These are phyloP conservation scores for Pseudolaguvia tuberculata DNA, from an alignment of 2,113 vertebrate genomes.

Conservation along the genomic window DNA sequence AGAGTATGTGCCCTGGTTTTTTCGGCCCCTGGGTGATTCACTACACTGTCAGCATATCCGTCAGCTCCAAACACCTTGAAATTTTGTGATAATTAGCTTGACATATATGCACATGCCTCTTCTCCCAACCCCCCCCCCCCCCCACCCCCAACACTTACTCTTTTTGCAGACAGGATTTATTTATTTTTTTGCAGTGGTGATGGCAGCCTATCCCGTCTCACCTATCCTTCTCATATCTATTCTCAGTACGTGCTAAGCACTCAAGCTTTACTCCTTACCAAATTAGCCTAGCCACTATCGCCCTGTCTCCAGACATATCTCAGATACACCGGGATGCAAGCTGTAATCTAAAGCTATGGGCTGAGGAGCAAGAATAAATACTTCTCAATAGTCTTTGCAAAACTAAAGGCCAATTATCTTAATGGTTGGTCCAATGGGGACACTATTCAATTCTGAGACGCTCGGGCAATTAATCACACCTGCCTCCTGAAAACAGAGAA, in stretches of 20 bases:
- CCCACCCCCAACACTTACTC: constrained; percentile 5
- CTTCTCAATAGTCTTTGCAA: constrained; percentile 31
- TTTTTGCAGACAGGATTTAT: constrained; percentile 17
- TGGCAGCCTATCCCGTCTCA: neutral
- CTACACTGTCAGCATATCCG: constrained; percentile 3
- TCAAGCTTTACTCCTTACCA: neutral
- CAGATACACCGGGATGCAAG: constrained; percentile 1
- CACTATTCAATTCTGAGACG: constrained; percentile 18
- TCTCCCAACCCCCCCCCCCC: too few relatives aligned
- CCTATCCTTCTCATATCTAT: neutral
- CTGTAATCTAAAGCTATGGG: constrained; percentile 43
- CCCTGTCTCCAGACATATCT: neutral
- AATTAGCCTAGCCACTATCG: constrained; percentile 4
- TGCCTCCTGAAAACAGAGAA: constrained; percentile 31
- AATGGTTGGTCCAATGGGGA: constrained; percentile 39
- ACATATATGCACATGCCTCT: constrained; percentile 5
- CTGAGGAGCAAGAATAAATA: constrained; percentile 43
- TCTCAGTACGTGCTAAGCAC: constrained; percentile 14
- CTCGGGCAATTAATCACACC: constrained; percentile 42
- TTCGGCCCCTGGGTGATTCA: constrained; percentile 5
- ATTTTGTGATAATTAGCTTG: constrained; percentile 31
- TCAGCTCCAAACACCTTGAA: constrained; percentile 25
- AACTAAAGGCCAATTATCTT: constrained; percentile 51
- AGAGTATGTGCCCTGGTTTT: neutral
- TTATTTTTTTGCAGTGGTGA: constrained; percentile 4